These are phyloP conservation scores for Paracentrotus lividus DNA, from an alignment of 53 echinoderm and acorn worm genomes.

Conservation along the genomic window DNA sequence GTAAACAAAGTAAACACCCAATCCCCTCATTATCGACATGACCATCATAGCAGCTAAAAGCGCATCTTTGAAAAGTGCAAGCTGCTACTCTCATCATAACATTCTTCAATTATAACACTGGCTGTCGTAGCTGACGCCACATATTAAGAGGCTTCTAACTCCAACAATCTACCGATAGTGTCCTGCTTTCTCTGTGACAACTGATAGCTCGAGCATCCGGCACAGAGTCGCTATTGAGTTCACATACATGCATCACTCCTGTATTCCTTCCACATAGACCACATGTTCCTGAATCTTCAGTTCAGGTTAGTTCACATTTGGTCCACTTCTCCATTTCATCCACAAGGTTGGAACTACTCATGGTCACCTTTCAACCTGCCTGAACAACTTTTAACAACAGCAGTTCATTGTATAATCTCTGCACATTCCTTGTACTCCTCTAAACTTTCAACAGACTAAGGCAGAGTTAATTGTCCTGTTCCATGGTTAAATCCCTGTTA, in stretches of 20 bases:
- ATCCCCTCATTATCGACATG: background rate
- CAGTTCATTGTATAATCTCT: background rate
- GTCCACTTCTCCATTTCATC: background rate
- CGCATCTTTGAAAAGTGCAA: background rate
- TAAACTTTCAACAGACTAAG: background rate
- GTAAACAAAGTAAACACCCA: too few relatives aligned
- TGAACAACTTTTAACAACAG: background rate
- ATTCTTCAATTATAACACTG: background rate
- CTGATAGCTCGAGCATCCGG: background rate
- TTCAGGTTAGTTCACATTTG: constrained; percentile 7
- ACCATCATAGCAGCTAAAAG: background rate
- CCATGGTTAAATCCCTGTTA: too few relatives aligned
- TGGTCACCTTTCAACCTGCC: background rate
- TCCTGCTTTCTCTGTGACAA: background rate
- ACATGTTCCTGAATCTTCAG: background rate
- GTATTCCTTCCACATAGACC: background rate
- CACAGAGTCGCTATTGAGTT: background rate
- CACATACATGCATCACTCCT: background rate
- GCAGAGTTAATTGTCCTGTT: background rate
- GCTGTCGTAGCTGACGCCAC: background rate
- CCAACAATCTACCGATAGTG: background rate
- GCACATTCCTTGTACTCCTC: background rate
- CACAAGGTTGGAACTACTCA: background rate
- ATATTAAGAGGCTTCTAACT: too few relatives aligned
- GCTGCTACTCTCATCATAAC: background rate